Evolutionary conservation across 2,113 vertebrate species (phyloP).

Genomic region (Urocolius indicus): DNA sequence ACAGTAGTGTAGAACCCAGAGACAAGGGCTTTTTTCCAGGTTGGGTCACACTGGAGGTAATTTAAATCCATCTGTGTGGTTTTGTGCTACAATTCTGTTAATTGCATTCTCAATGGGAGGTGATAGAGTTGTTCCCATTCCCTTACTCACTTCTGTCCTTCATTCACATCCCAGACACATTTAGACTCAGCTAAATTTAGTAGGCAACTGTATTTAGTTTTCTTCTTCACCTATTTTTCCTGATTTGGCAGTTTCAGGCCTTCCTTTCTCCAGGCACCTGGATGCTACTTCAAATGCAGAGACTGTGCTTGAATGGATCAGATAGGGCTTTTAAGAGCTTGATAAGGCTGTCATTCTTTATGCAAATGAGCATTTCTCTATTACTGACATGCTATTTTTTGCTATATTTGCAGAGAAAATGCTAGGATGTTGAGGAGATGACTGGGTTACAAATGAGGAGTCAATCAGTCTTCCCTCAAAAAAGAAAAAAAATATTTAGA

Average conservation of each 20-base stretch:
- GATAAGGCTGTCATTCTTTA: conserved; percentile 21
- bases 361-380: conserved; percentile 12
- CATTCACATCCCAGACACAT: neutral
- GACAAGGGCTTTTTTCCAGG: neutral
- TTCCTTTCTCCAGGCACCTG: neutral
- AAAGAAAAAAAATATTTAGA: neutral
- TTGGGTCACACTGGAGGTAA: neutral
- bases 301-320: neutral
- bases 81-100: neutral
- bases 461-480: rapidly evolving
- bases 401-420: neutral
- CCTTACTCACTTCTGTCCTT: neutral
- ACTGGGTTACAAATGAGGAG: neutral
- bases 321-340: neutral
- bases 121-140: neutral
- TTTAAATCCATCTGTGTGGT: neutral
- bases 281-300: conserved; percentile 2
- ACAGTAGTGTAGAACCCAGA: neutral
- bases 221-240: conserved; percentile 35
- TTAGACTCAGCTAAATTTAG: conserved; percentile 7
- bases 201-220: neutral
- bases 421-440: neutral
- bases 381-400: neutral
- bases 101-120: neutral
- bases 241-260: neutral